These are phyloP conservation scores for Orbicella faveolata DNA, from an alignment of 64 coral and sea anemone species.

Conservation along the genomic window DNA sequence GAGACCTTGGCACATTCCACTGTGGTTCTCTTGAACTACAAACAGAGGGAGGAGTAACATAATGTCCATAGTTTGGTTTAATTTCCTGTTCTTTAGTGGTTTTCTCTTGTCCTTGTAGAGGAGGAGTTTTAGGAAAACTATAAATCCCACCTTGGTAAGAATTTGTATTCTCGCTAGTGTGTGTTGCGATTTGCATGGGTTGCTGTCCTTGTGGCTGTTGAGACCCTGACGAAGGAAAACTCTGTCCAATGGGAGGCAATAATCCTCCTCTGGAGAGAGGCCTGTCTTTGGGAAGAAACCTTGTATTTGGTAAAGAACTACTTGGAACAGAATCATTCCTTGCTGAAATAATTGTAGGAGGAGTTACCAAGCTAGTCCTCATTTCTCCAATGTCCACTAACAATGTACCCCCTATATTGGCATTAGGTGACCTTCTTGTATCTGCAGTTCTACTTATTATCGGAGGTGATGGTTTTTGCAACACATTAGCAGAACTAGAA, in stretches of 20 bases:
- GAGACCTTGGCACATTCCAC: conserved; percentile 21
- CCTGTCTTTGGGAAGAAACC: background rate
- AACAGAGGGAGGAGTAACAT: background rate
- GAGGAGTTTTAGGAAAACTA: conserved; percentile 12
- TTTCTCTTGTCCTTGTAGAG: background rate
- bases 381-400: conserved; percentile 24
- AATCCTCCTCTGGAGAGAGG: conserved; percentile 4
- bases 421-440: background rate
- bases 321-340: conserved; percentile 2
- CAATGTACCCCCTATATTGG: background rate
- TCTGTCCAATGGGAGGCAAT: conserved; percentile 33
- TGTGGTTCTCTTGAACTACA: background rate
- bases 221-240: background rate
- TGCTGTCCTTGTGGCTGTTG: background rate
- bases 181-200: background rate
- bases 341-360: background rate
- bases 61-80: background rate
- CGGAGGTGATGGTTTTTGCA: background rate
- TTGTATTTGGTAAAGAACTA: conserved; percentile 16
- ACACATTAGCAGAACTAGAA: background rate
- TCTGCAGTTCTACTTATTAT: background rate
- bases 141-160: background rate
- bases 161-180: background rate
- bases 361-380: background rate
- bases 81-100: background rate